phyloP scores from a whole-genome alignment of 1,140 invertebrate species.

The Drosophila bocqueti region DNA sequence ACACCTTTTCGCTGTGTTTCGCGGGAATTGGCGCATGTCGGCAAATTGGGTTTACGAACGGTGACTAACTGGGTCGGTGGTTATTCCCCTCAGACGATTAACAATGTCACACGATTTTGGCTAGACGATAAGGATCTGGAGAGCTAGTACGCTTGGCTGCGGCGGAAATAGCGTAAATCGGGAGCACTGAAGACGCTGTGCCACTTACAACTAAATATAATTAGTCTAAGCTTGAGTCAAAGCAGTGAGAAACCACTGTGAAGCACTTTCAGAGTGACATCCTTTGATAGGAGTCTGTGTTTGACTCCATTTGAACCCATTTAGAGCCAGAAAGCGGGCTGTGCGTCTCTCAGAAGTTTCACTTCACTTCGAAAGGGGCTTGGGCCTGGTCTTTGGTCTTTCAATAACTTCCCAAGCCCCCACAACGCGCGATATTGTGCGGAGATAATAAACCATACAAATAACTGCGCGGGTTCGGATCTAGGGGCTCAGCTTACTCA shows the following conservation, averaged over 20 bases:
- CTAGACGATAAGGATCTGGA: constrained; percentile 19
- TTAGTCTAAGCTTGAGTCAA: not conserved
- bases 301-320: constrained; percentile 33
- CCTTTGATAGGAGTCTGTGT: not conserved
- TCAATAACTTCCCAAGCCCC: constrained; percentile 80
- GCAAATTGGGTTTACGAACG: constrained; percentile 40
- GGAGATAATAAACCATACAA: constrained; percentile 57
- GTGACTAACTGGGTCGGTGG: constrained; percentile 39
- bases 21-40: constrained; percentile 58
- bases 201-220: not conserved
- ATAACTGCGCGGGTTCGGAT: constrained; percentile 33
- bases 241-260: not conserved
- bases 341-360: constrained; percentile 45
- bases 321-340: constrained; percentile 3
- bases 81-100: constrained; percentile 21
- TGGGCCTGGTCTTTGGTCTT: constrained; percentile 28
- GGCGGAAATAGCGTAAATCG: not conserved
- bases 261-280: not conserved
- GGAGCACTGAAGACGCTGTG: not conserved
- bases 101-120: constrained; percentile 46
- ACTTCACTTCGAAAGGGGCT: constrained; percentile 13
- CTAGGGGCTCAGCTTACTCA: not conserved
- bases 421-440: constrained; percentile 57
- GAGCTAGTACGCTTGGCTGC: not conserved
- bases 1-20: constrained; percentile 63